Base-by-base conservation (phyloP, 2,797 vertebrate species). In the Darevskia nairensis region DNA sequence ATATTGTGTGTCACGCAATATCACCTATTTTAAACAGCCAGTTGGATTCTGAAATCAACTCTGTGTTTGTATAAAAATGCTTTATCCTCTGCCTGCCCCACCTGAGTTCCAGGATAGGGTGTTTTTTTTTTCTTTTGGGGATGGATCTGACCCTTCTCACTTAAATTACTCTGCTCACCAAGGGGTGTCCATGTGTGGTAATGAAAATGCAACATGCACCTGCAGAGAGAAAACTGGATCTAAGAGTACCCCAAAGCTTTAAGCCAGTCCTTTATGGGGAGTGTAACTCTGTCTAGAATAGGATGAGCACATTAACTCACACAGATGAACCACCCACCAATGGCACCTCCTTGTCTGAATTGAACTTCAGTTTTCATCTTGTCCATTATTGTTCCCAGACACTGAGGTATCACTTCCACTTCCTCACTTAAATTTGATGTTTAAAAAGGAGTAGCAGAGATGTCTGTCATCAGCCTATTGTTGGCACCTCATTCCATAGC, bases 1-100 rank as follows among this genome's bases (percentile, higher is more conserved):
- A 0, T 8, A 74, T 61, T 74, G 72, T 39, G n/a, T 0, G 0
- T 11, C 27, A 9, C 0, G 6, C 41, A 75, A 41, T 0, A 1
- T 0, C 25, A 80, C 21, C 41, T 84, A 55, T 39, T 82, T 9
- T 64, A 41, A 27, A 46, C 0, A 2, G 4, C 1, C 1, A 21
- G 0, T 15, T 86, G 44, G 29, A 69, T 80, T 71, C 82, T 61
- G 66, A 79, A 88, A 71, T 27, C 74, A 68, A 44, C 29, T 75
- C n/a, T 66, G 9, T 39, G 8, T 41, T 74, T 59, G 8, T 77
- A 69, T 76, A 55, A n/a, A 72, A 50, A 68, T 9, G 8, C 3
- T 71, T 32, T 41, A 55, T 8, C 27, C 21, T 61, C 29, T 59
- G 64, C 41, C 27, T 41, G 15, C 78, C n/a, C 32, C 25, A 64